A percentile compares a stretch with the other conserved stretches of the same genome.
Evolutionary conservation across 2,113 vertebrate genomes (phyloP).

Genomic region (Ovis aries): ARS-UI_Ramb_v3.0 NC_056078.1:13737501-13738000

Average conservation of each 20-base stretch:
- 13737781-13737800: background rate
- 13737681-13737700: background rate
- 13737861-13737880: background rate
- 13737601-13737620: background rate
- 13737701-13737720: background rate
- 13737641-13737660: background rate
- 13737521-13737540: background rate
- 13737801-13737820: background rate
- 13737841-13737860: background rate
- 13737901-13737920: background rate
- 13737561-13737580: background rate
- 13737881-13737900: background rate
- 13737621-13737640: background rate
- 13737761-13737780: background rate
- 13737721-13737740: rapidly evolving
- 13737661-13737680: background rate
- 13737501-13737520: background rate
- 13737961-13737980: background rate
- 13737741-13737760: rapidly evolving
- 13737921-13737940: background rate
- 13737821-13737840: background rate
- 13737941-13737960: background rate
- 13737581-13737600: background rate
- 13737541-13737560: background rate
- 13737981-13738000: background rate